phyloP scores from a whole-genome alignment of 2,797 vertebrate genomes.

The Gadopsis bispinosus region DNA sequence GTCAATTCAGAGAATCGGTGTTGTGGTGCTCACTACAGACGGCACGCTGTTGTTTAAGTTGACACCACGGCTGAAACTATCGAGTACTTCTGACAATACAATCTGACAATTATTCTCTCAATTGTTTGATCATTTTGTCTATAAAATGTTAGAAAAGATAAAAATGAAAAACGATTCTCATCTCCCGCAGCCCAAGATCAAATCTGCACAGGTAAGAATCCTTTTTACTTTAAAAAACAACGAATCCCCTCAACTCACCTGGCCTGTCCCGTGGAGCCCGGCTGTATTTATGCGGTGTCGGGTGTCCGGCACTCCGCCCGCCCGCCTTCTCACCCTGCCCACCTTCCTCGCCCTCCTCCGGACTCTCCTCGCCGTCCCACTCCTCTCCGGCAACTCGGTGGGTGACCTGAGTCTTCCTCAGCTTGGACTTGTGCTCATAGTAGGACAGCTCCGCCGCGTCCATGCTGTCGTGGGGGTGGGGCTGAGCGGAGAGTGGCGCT shows the following conservation, averaged over 20 bases:
- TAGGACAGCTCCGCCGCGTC: constrained; percentile 92
- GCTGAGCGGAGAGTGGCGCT: constrained; percentile 23
- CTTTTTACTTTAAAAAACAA: too few species aligned
- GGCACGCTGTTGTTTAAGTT: too few species aligned
- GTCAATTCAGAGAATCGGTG: too few species aligned
- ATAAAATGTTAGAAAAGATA: too few species aligned
- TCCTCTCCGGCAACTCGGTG: constrained; percentile 79
- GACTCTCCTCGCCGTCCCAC: constrained; percentile 74
- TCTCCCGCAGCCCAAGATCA: too few species aligned
- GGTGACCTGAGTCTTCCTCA: constrained; percentile 92
- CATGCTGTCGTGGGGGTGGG: constrained; percentile 43
- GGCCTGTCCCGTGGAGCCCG: constrained; percentile 43
- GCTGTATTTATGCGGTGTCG: constrained; percentile 40
- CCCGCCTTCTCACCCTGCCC: constrained; percentile 16
- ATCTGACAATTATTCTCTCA: neutral
- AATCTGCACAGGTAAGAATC: too few species aligned
- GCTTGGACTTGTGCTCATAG: constrained; percentile 95
- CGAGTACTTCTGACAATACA: too few species aligned
- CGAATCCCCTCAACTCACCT: constrained; percentile 51
- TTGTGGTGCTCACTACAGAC: too few species aligned
- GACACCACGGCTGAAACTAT: too few species aligned
- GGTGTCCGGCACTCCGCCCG: neutral
- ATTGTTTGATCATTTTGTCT: too few species aligned
- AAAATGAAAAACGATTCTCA: too few species aligned
- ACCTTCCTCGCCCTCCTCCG: constrained; percentile 5